These are phyloP conservation scores for Jaculus jaculus DNA, from an alignment of 2,113 vertebrate species.

Conservation along the genomic window DNA sequence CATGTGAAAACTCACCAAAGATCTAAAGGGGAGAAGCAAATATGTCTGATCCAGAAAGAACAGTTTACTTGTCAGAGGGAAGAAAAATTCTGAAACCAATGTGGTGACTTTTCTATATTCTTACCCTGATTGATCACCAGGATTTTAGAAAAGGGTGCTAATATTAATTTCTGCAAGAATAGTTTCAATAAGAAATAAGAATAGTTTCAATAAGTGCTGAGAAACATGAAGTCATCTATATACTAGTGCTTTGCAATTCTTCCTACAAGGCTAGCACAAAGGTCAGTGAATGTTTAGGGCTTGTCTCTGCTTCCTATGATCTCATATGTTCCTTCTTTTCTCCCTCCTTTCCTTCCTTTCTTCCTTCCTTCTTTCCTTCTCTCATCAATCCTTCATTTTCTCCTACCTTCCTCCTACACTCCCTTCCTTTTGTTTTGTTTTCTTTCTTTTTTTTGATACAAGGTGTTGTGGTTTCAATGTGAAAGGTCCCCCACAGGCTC, in stretches of 20 bases:
- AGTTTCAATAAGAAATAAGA: constrained; percentile 31
- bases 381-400: no score
- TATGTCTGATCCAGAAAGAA: background rate
- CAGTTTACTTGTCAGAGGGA: background rate
- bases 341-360: background rate
- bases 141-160: background rate
- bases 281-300: background rate
- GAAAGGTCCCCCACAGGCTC: no score
- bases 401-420: no score
- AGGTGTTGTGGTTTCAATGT: no score
- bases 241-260: background rate
- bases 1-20: background rate
- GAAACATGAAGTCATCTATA: background rate
- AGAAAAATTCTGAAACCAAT: background rate
- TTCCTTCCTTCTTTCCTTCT: no score
- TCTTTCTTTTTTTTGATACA: no score
- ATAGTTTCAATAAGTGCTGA: background rate
- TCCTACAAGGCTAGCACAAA: background rate
- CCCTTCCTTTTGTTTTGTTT: no score
- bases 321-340: background rate
- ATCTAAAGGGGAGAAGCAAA: background rate
- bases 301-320: background rate
- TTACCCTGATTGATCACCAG: background rate
- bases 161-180: constrained; percentile 11
- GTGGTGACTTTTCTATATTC: background rate